Base-by-base conservation (phyloP, 2,797 vertebrate species). In the Sebastiscus albofasciatus region DNA sequence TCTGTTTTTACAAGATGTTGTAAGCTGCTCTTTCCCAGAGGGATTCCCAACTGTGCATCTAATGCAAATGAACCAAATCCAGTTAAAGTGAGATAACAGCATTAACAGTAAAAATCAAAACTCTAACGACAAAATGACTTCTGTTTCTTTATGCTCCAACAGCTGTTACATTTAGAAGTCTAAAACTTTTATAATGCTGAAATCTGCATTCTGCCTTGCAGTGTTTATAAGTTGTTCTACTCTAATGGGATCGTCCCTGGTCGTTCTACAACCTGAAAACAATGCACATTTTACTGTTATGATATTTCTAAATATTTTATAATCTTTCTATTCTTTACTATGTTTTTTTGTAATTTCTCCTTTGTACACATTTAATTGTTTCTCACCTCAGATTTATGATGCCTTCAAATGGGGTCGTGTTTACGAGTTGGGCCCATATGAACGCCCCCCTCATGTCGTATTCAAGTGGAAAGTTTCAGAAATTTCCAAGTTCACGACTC, bases 41-140 rank as follows among this genome's bases (percentile, higher is more conserved):
- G 75, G 58, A 67, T 62, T 81, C 46, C 39, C 67, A 73, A 61
- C 77, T 80, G 68, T 70, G 87, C 67, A 70, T 77, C 70, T n/a
- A 77, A 90, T 85, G 80, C 75, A 88, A 75, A 82, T 75, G 67
- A 88, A 67, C 55, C 67, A 69, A 82, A 88, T 71, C 79, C 76
- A 77, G 36, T 84, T 73, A 49, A 72, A 77, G 34, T 42, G 78
- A 80, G 55, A 87, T 46, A 77, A 81, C 22, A 60, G 56, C 55
- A 70, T 75, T 67, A 69, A 77, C 55, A 69, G 54, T 42, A 33
- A 46, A 62, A 79, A 61, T 39, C 2, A 10, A 64, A 71, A 46
- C 29, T 76, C 60, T 60, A 42, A 69, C 74, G 13, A 54, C 33
- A 56, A 29, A 54, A 22, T n/a, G 2, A 52, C 60, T 49, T 33